Evolutionary conservation across 30 jellyfish, hydroid and myxozoan species (phyloP), one percentile per base, ranked within the genome.

Genomic region (Chironex yamaguchii): DNA sequence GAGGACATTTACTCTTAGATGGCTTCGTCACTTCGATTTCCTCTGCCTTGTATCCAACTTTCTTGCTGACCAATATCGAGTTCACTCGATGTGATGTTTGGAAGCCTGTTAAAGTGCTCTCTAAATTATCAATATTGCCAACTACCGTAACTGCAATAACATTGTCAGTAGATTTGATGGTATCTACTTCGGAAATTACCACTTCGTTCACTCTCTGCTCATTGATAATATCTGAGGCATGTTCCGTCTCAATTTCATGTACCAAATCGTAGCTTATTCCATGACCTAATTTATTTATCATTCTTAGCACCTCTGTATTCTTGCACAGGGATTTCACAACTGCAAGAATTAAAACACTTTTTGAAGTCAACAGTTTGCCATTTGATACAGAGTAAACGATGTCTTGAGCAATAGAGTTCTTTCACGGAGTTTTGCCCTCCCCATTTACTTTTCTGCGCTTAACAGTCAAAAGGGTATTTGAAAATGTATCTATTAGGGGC

Each of bases 301-400:
- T 13, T 49, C 58, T 75, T 49, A 75, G 53, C 49, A 75, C 87
- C 69, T 75, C 87, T 21, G 87, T 75, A 48, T 49, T 48, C 23
- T 75, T 75, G 78, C 79, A 48, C 26, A 75, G 87, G 79, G 87
- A 23, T 75, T 75, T 75, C 78, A 75, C 78, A 50, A 49, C 78
- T 30, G 87, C 53, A 21, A 76, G 87, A 54, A 75, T 26, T 28
- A 75, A 54, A 48, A 75, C 78, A 50, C 78, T 75, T 29, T 75
- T 75, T 49, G 87, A 53, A 23, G 87, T 49, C 58, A 22, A 30
- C 58, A 49, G 52, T 27, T 58, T 71, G 30, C 87, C 87, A 75
- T 75, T 75, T 22, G 87, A 48, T 22, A 50, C 87, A 49, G 58
- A 23, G 29, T 75, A 75, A 27, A 75, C 62, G 28, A 78, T 33